A percentile compares a stretch with the other conserved stretches of the same genome.
Conservation (phyloP, 1,140 invertebrate species). For the Listronotus oregonensis region DNA sequence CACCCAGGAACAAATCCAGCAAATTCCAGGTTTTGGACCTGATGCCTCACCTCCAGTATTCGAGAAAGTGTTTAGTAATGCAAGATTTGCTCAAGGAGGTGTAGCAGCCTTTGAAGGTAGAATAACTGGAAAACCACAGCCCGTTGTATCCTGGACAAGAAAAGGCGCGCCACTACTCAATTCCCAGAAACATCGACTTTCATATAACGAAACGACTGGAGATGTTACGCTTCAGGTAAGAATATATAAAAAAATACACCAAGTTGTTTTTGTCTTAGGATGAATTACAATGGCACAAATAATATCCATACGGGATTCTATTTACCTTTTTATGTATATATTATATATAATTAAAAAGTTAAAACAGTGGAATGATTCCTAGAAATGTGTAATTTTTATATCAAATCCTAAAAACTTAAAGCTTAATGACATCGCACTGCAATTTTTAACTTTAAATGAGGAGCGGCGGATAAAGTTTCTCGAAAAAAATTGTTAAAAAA, state of each 20-base stretch:
- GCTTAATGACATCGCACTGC: no score
- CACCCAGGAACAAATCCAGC: constrained; percentile 60
- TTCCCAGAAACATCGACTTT: constrained; percentile 83
- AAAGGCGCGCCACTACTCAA: constrained; percentile 81
- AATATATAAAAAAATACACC: neutral
- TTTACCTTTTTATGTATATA: no score
- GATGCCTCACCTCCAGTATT: constrained; percentile 83
- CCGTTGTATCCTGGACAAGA: constrained; percentile 92
- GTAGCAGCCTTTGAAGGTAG: constrained; percentile 92
- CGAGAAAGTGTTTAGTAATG: constrained; percentile 91
- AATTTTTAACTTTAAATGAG: no score
- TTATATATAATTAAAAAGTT: no score
- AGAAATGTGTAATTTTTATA: no score
- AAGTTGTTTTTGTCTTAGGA: neutral
- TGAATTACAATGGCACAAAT: neutral
- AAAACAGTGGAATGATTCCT: no score
- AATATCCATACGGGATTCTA: no score
- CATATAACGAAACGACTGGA: constrained; percentile 84
- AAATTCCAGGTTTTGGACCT: constrained; percentile 62
- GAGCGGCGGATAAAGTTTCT: no score
- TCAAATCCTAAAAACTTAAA: no score
- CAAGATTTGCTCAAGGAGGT: constrained; percentile 89
- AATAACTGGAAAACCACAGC: constrained; percentile 89
- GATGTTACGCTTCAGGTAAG: constrained; percentile 70
- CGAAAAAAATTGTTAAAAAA: no score